These are phyloP conservation scores for Agapornis roseicollis DNA, from an alignment of 2,113 vertebrate species.

Conservation along the genomic window DNA sequence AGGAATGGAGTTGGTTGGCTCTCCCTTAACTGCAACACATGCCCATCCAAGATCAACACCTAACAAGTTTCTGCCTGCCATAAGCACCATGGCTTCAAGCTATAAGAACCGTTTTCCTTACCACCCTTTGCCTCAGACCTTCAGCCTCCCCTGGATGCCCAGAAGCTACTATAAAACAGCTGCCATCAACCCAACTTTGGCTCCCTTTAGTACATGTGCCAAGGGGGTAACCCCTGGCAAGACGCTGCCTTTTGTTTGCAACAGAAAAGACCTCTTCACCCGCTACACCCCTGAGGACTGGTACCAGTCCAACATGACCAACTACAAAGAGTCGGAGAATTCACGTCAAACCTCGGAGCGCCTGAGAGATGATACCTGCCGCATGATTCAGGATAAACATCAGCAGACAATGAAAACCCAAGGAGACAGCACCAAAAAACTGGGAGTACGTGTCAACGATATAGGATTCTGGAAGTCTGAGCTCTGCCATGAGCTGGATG, in stretches of 20 bases:
- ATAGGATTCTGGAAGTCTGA: conserved; percentile 91
- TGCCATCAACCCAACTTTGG: conserved; percentile 66
- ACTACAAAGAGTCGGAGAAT: conserved; percentile 83
- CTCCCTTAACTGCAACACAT: conserved; percentile 78
- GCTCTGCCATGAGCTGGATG: conserved; percentile 86
- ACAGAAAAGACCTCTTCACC: conserved; percentile 76
- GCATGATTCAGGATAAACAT: conserved; percentile 87
- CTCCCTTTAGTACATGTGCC: conserved; percentile 66
- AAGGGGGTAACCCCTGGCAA: conserved; percentile 76
- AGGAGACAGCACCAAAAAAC: conserved; percentile 80
- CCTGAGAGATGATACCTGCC: conserved; percentile 81
- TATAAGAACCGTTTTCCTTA: conserved; percentile 78
- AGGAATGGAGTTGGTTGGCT: conserved; percentile 83
- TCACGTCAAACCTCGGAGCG: conserved; percentile 85
- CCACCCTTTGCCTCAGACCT: conserved; percentile 67
- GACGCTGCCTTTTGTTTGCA: conserved; percentile 82
- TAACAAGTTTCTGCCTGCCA: conserved; percentile 83
- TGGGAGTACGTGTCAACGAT: conserved; percentile 86
- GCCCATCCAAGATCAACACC: conserved; percentile 75
- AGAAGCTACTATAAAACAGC: conserved; percentile 79
- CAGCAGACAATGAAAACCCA: conserved; percentile 84
- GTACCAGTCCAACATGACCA: conserved; percentile 86
- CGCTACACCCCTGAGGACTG: conserved; percentile 89
- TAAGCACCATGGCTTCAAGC: conserved; percentile 82
- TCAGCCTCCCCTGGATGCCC: conserved; percentile 83